These are phyloP conservation scores for Scleropages formosus DNA, from an alignment of 2,797 vertebrate genomes.

Conservation along the genomic window DNA sequence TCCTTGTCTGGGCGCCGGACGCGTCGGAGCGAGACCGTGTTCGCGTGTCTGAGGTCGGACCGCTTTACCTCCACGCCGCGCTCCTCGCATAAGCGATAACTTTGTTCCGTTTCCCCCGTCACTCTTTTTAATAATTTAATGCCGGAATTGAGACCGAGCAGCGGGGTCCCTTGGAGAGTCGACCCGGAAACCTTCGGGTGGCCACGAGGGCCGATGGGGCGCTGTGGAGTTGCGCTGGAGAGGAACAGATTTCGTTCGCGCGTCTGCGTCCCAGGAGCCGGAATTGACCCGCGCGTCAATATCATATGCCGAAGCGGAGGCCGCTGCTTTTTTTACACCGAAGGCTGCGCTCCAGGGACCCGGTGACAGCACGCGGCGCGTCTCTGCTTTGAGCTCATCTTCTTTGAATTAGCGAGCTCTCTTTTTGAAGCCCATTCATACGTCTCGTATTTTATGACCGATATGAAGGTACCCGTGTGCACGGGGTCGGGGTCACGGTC, in stretches of 20 bases:
- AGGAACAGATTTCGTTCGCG: not conserved
- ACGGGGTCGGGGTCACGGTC: not conserved
- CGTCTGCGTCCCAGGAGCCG: not conserved
- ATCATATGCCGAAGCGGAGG: not conserved
- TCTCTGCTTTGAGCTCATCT: not conserved
- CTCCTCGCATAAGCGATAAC: too few relatives aligned
- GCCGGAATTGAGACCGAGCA: too few relatives aligned
- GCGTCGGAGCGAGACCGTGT: too few relatives aligned
- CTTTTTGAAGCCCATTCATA: not conserved
- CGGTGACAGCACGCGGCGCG: not conserved
- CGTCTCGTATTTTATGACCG: constrained; percentile 29
- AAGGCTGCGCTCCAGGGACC: not conserved
- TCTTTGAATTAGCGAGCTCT: not conserved
- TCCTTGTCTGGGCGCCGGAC: not conserved
- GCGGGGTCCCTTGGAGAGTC: too few relatives aligned
- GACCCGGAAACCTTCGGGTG: too few relatives aligned
- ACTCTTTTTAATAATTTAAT: too few relatives aligned
- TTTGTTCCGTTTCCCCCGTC: too few relatives aligned
- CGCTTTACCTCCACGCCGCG: too few relatives aligned
- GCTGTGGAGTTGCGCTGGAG: not conserved
- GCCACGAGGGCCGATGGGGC: too few relatives aligned
- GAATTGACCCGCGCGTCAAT: not conserved
- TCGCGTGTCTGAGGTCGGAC: too few relatives aligned
- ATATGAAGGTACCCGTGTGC: not conserved
- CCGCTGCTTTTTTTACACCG: not conserved